phyloP scores from a whole-genome alignment of 2,888 invertebrate species.

The Pimpla rufipes region DNA sequence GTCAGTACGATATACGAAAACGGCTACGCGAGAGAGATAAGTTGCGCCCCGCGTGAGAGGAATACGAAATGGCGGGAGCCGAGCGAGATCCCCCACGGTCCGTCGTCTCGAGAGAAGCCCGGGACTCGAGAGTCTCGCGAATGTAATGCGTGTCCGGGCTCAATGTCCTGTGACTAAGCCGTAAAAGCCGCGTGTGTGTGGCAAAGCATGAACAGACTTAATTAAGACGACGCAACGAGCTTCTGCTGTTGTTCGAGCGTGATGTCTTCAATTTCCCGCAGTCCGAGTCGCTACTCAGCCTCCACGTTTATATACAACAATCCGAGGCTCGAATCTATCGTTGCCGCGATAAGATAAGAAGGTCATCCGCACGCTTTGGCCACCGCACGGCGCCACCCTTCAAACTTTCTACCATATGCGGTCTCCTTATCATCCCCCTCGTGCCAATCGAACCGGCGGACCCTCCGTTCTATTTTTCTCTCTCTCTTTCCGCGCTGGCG shows the following conservation, averaged over 20 bases:
- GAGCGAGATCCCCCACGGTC: slow-evolving; percentile 42
- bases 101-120: not conserved
- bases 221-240: slow-evolving; percentile 81
- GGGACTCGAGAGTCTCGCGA: slow-evolving; percentile 50
- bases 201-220: slow-evolving; percentile 73
- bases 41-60: slow-evolving; percentile 78
- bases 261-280: slow-evolving; percentile 71
- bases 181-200: not conserved
- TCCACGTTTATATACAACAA: slow-evolving; percentile 69
- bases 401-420: slow-evolving; percentile 79
- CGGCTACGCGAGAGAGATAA: slow-evolving; percentile 72
- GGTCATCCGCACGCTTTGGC: slow-evolving; percentile 76
- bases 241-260: slow-evolving; percentile 59
- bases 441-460: slow-evolving; percentile 40
- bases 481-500: slow-evolving; percentile 9
- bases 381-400: slow-evolving; percentile 76
- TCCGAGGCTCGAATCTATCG: slow-evolving; percentile 79
- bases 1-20: slow-evolving; percentile 77
- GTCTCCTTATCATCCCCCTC: slow-evolving; percentile 76
- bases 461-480: slow-evolving; percentile 38
- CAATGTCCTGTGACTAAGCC: slow-evolving; percentile 74
- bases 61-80: slow-evolving; percentile 82
- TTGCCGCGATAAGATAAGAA: slow-evolving; percentile 80
- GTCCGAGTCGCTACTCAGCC: slow-evolving; percentile 71
- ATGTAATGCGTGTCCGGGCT: slow-evolving; percentile 55